Conservation (phyloP, 1,140 invertebrate species). For the Dysdera silvatica region DNA sequence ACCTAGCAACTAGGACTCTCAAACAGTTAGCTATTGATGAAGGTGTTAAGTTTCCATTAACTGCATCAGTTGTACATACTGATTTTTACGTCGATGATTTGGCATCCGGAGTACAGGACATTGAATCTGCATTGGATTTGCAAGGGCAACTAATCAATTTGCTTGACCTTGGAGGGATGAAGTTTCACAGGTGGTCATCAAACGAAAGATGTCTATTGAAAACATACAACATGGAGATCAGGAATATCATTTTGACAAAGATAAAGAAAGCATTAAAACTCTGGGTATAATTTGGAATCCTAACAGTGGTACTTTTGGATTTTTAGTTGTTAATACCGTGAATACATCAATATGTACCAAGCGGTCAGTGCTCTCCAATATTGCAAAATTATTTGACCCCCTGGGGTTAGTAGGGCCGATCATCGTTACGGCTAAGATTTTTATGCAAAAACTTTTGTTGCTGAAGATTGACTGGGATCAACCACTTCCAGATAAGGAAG, state of each 20-base stretch:
- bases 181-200: constrained; percentile 42
- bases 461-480: constrained; percentile 28
- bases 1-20: constrained; percentile 36
- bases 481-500: background rate
- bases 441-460: constrained; percentile 26
- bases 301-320: constrained; percentile 3
- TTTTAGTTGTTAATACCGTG: background rate
- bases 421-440: constrained; percentile 21
- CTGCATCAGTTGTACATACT: background rate
- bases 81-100: constrained; percentile 45
- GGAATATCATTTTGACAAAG: background rate
- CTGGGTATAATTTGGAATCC: constrained; percentile 17
- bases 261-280: background rate
- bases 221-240: background rate
- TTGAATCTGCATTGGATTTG: constrained; percentile 33
- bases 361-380: constrained; percentile 14
- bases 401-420: constrained; percentile 22
- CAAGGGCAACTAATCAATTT: constrained; percentile 35
- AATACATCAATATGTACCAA: constrained; percentile 24
- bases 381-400: constrained; percentile 29
- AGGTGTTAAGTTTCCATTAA: constrained; percentile 31
- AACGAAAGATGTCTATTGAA: constrained; percentile 25
- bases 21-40: constrained; percentile 36
- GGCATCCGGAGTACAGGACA: constrained; percentile 35
- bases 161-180: constrained; percentile 38